Evolutionary conservation across 2,797 vertebrate species (phyloP).

Genomic region (Propithecus deckenii): DNA sequence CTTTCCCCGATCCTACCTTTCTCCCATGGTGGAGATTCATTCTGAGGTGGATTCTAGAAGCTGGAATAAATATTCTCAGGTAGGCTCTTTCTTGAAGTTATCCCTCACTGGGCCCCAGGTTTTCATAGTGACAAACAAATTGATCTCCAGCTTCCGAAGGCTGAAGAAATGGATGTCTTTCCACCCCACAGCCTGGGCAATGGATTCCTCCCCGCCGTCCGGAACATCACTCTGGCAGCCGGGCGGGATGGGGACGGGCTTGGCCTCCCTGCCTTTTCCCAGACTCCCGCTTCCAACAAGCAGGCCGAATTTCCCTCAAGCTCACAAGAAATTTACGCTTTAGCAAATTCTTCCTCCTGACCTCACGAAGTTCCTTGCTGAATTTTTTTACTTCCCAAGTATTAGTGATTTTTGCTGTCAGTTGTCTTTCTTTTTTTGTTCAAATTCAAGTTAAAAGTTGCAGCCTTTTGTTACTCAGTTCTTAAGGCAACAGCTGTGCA

Average conservation of each 20-base stretch:
- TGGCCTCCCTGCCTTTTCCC: not conserved
- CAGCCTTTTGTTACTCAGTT: conserved; percentile 54
- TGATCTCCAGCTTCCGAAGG: not conserved
- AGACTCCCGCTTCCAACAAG: not conserved
- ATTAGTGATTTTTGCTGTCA: not conserved
- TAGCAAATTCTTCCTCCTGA: not conserved
- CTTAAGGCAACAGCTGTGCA: conserved; percentile 69
- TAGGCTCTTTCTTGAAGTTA: not conserved
- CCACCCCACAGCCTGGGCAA: not conserved
- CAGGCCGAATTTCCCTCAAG: not conserved
- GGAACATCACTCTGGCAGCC: not conserved
- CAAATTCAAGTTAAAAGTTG: conserved; percentile 63
- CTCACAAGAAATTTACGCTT: not conserved
- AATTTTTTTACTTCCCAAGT: not conserved
- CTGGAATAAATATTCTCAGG: not conserved
- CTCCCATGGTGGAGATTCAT: not conserved
- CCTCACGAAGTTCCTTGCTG: not conserved
- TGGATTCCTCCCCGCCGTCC: not conserved
- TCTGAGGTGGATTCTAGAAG: not conserved
- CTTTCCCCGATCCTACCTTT: not conserved
- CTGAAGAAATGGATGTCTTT: not conserved
- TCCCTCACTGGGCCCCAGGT: not conserved
- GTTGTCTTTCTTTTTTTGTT: not conserved
- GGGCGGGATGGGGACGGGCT: rapidly evolving
- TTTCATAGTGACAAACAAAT: not conserved